Base-by-base conservation (phyloP, 1,140 invertebrate genomes). In the Microplitis demolitor region DNA sequence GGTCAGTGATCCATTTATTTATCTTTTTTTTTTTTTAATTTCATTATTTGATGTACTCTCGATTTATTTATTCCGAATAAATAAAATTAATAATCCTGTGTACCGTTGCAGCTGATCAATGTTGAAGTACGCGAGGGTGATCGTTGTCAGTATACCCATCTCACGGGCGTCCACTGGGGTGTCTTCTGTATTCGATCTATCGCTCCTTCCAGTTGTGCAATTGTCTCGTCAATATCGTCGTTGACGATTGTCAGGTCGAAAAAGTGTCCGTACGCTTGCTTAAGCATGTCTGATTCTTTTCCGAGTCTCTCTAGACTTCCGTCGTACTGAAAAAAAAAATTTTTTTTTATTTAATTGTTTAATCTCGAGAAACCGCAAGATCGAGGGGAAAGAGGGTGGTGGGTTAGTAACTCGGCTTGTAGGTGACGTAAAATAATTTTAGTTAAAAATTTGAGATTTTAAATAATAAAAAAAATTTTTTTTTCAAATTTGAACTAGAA, bases 211-310 rank as follows among this genome's bases (percentile, higher is more conserved):
- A 99, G 87, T 70, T 95, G 93, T 37, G 92, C 91, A 79, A 99
- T 98, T 45, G 98, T 99, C 85, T 99, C 97, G 83, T 99, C 97
- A 75, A 99, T 99, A 88, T 99, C 98, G 89, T 99, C 99, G 90
- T 99, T 99, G 24, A 99, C 95, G 80, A 99, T 98, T 60, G 96
- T 97, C 87, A 98, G 89, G 87, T 99, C 98, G 89, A 99, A 99
- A 87, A 96, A 97, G 86, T 99, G 98, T 24, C 97, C 97, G 87
- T 99, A 99, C 35, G 97, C 95, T 82, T 97, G 95, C 61, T 96
- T 93, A 66, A 99, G 88, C 83, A 97, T 92, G 78, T 99, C 97
- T 34, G 97, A 99, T 85, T 99, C 98, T 80, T 96, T 96, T 9
- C 95, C 94, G 70, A 99, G 88, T 71, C 96, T 90, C 87, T 99